Evolutionary conservation across 2,113 vertebrate species (phyloP), one percentile per base, ranked within the genome.

Genomic region (Sceloporus undulatus): DNA sequence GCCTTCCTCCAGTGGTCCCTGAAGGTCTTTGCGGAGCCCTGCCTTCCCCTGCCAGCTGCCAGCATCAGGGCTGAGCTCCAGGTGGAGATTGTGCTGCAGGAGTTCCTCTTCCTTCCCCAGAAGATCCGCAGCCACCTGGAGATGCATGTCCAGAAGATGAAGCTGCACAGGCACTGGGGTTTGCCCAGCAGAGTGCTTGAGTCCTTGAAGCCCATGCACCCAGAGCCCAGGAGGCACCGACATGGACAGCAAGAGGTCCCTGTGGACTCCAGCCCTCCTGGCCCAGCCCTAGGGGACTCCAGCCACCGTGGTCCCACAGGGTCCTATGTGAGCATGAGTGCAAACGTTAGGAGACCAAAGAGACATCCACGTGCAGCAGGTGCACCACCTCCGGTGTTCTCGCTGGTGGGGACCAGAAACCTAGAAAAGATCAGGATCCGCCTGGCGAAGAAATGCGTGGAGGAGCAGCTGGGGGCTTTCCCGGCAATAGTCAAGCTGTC

Each of bases 41-140:
- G n/a, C 18, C 21, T 54, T 29, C 9, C 0, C 0, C 52, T 27
- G 54, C 48, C 48, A 48, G n/a, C 71, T 4, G 5, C 71, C 16
- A 2, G 4, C 2, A 5, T 0, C 1, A 8, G 3, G 54, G 2
- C 70, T 2, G 34, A 10, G n/a, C 9, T 23, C 4, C 52, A 56
- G 2, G 54, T 76, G 18, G 27, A 18, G 8, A 6, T 34, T 29
- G 5, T 75, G 34, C 11, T 2, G 2, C 34, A 40, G 83, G 21
- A 85, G 23, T 34, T 59, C 18, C 5, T n/a, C 1, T 74, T 84
- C 52, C n/a, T 84, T 4, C 10, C 82, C 68, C 9, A 7, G 19
- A 23, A 19, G 19, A 25, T 21, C 82, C 3, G 10, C 48, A 34
- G 42, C 14, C 25, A 74, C 48, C 48, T 84, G 48, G 82, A 84